Evolutionary conservation across 2,113 vertebrate species (phyloP).

Genomic region (Hemiprocne comata): DNA sequence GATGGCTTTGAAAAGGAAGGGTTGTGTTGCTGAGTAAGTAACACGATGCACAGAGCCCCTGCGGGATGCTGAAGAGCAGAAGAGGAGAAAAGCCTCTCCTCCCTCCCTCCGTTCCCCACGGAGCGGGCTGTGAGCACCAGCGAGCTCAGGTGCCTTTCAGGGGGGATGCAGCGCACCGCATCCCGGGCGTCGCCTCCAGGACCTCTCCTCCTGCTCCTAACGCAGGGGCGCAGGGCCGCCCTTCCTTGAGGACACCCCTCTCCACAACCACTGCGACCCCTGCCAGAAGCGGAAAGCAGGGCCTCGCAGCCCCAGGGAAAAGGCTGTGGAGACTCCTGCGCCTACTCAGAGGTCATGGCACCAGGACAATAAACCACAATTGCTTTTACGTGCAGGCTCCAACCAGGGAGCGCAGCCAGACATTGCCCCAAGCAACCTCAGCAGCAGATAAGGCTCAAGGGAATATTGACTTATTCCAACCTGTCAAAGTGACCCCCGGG

Average conservation of each 20-base stretch:
- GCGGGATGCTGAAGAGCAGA: not conserved
- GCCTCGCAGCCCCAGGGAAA: not conserved
- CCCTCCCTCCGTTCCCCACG: not conserved
- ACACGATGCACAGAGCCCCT: not conserved
- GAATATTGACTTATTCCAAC: not conserved
- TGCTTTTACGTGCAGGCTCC: not conserved
- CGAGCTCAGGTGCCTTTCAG: not conserved
- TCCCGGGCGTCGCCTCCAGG: not conserved
- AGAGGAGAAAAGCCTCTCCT: not conserved
- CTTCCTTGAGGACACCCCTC: not conserved
- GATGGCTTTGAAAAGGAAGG: not conserved
- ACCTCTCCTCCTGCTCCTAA: not conserved
- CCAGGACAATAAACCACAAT: not conserved
- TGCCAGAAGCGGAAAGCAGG: not conserved
- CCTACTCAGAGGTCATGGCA: not conserved
- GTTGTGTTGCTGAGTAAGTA: not conserved
- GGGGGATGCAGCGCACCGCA: fast-evolving
- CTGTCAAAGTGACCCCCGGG: not conserved
- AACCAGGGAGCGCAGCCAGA: not conserved
- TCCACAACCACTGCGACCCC: not conserved
- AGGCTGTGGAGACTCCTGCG: not conserved
- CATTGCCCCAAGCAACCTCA: not conserved
- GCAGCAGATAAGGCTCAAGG: not conserved
- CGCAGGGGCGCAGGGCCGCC: not conserved
- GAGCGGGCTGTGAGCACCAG: fast-evolving